phyloP scores from a whole-genome alignment of 2,797 vertebrate species.

The Percopsis omiscomaycus region DNA sequence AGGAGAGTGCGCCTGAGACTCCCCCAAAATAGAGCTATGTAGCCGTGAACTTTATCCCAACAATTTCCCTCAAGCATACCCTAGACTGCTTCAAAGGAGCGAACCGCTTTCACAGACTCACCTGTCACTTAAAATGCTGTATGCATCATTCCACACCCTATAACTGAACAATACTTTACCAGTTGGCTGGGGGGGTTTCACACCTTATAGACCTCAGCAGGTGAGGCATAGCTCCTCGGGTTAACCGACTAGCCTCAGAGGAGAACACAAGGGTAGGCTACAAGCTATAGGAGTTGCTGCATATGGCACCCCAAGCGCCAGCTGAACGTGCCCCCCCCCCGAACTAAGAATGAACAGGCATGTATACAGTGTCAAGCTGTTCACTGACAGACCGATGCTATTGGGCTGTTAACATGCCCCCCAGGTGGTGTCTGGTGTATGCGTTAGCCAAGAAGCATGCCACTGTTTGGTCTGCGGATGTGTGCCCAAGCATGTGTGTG shows the following conservation, averaged over 20 bases:
- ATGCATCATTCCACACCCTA: constrained; percentile 6
- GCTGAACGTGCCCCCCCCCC: constrained; percentile 37
- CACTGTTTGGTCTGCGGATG: constrained; percentile 65
- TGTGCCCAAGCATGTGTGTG: constrained; percentile 58
- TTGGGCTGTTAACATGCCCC: constrained; percentile 69
- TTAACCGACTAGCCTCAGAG: constrained; percentile 47
- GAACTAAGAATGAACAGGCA: constrained; percentile 49
- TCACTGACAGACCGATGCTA: constrained; percentile 56
- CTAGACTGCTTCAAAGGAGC: not conserved
- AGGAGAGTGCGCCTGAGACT: constrained; percentile 15
- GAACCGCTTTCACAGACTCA: constrained; percentile 10
- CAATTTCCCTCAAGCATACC: not conserved
- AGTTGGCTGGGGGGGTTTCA: constrained; percentile 15
- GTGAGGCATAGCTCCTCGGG: constrained; percentile 43
- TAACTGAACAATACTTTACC: constrained; percentile 32
- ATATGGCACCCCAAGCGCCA: constrained; percentile 52
- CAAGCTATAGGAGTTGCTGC: constrained; percentile 46
- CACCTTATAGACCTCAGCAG: constrained; percentile 41
- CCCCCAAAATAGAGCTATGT: constrained; percentile 18
- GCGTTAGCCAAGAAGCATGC: constrained; percentile 50
- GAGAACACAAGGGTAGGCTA: constrained; percentile 40
- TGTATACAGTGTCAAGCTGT: constrained; percentile 39
- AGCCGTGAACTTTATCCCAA: constrained; percentile 11
- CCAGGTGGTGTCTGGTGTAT: constrained; percentile 68
- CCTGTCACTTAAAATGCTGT: constrained; percentile 20